Evolutionary conservation across 1,140 invertebrate genomes (phyloP).

Genomic region (Sycobia sp.): DNA sequence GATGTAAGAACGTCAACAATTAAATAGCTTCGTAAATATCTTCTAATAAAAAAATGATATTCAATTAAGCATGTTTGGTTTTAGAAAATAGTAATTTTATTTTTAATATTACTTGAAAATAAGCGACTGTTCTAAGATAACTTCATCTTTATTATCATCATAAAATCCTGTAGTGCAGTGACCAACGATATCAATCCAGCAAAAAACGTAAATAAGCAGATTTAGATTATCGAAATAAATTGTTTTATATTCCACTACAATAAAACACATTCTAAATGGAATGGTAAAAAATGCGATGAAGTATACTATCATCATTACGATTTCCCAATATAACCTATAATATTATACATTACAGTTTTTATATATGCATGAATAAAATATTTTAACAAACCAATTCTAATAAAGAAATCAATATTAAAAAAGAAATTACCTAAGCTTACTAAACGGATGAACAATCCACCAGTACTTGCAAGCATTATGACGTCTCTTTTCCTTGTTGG

Average conservation of each 20-base stretch:
- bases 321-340: constrained; percentile 53
- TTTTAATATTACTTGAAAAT: constrained; percentile 48
- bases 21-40: constrained; percentile 45
- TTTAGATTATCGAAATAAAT: constrained; percentile 46
- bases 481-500: constrained; percentile 44
- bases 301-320: constrained; percentile 46
- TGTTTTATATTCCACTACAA: constrained; percentile 46
- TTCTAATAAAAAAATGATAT: constrained; percentile 36
- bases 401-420: neutral
- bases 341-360: no score
- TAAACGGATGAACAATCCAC: constrained; percentile 57
- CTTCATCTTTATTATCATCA: constrained; percentile 30
- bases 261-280: constrained; percentile 51
- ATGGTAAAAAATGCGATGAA: constrained; percentile 48
- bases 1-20: constrained; percentile 51
- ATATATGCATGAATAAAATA: no score
- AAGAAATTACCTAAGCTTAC: constrained; percentile 43
- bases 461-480: constrained; percentile 38
- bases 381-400: neutral
- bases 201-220: constrained; percentile 48
- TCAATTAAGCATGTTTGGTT: neutral
- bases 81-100: neutral
- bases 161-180: constrained; percentile 50
- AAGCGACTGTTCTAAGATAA: constrained; percentile 43
- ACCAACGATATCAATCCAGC: constrained; percentile 50